These are phyloP conservation scores for Andricus curvator DNA, from an alignment of 2,888 invertebrate genomes.

Conservation along the genomic window DNA sequence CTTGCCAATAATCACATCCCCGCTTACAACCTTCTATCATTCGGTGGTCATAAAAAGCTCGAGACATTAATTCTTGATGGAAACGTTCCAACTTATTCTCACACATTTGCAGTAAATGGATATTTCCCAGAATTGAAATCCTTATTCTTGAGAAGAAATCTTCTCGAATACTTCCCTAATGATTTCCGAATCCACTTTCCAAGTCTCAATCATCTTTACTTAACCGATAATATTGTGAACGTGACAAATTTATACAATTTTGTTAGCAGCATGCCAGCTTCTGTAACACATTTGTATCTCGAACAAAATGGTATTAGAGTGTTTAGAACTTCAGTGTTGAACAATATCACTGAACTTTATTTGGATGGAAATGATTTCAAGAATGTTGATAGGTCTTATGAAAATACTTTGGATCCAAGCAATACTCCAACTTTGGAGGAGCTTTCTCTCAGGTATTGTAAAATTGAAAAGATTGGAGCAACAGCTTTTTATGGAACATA, in stretches of 20 bases:
- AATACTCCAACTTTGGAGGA: constrained; percentile 10
- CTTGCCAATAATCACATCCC: constrained; percentile 65
- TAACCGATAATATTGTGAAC: constrained; percentile 64
- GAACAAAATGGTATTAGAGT: constrained; percentile 63
- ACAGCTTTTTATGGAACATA: constrained; percentile 62
- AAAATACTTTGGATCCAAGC: constrained; percentile 7
- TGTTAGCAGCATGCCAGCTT: constrained; percentile 58
- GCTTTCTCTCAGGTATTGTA: constrained; percentile 49
- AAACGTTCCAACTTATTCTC: constrained; percentile 57
- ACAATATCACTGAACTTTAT: constrained; percentile 57
- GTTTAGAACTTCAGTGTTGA: constrained; percentile 57
- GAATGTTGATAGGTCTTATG: constrained; percentile 7
- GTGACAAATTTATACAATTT: constrained; percentile 52
- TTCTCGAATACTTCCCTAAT: constrained; percentile 56
- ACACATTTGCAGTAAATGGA: constrained; percentile 53
- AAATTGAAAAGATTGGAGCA: constrained; percentile 59
- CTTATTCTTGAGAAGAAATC: constrained; percentile 64
- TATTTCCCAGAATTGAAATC: constrained; percentile 62
- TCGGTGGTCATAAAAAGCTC: constrained; percentile 61
- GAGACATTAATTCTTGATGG: constrained; percentile 63
- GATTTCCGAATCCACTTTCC: constrained; percentile 62
- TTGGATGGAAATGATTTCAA: constrained; percentile 65
- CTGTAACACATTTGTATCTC: constrained; percentile 63
- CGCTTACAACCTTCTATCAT: constrained; percentile 62
- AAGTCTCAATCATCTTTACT: constrained; percentile 63